Evolutionary conservation across 1,140 invertebrate genomes (phyloP), one percentile per base, ranked within the genome.

Genomic region (Harpegnathos saltator): DNA sequence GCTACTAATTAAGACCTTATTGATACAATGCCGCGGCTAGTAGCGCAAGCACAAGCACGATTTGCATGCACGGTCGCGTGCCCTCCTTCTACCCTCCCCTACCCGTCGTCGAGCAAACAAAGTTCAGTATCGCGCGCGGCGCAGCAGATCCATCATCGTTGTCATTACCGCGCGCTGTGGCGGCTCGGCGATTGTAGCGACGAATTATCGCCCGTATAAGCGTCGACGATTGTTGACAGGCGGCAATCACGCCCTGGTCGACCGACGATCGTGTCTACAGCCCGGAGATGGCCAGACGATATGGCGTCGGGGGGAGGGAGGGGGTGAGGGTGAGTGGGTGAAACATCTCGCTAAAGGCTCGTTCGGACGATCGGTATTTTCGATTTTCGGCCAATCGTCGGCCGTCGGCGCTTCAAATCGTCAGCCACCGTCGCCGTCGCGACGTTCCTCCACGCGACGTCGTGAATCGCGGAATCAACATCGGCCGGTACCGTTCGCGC

Each of bases 211-310:
- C 56, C 61, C 50, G 56, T 56, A 63, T 84, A 69, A 63, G 58
- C 74, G 54, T 54, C 77, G 80, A 83, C 71, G 74, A 88, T 88
- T 73, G 88, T 78, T 89, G 88, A 89, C 88, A 89, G 84, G 26
- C 71, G 58, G 81, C 87, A 89, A 89, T 89, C 88, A 84, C 50
- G 88, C 72, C 86, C 66, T 78, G 58, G 26, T 54, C 54, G 48
- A 22, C 33, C 65, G 66, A 56, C 65, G 78, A 88, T 87, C 85
- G 82, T 80, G 82, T 77, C 75, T 77, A 87, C 74, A 15, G 66
- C 66, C 26, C 29, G 22, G 56, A 85, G 65, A 83, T 71, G 73
- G 85, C 54, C 48, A 19, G 44, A 66, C 71, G 77, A 86, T 86
- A 84, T 73, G 68, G 71, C n/a, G n/a, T n/a, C n/a, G n/a, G n/a